These are phyloP conservation scores for Helleia helle DNA, from an alignment of 2,888 invertebrate species.

Conservation along the genomic window DNA sequence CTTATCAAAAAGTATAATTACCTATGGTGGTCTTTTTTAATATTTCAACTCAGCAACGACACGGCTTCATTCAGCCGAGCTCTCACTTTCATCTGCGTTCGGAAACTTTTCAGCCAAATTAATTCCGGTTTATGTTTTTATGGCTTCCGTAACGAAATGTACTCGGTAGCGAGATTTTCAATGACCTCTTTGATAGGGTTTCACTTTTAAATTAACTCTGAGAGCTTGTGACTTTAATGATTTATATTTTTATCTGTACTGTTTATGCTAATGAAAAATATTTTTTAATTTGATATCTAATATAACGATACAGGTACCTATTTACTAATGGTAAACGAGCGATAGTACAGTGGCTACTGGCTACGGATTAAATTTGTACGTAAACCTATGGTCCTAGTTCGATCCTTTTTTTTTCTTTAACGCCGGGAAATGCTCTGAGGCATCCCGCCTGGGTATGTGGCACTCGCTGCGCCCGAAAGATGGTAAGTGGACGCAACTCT, in stretches of 20 bases:
- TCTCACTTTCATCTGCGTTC: conserved; percentile 58
- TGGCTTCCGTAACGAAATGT: conserved; percentile 40
- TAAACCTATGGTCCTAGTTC: too few species aligned
- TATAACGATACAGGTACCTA: too few species aligned
- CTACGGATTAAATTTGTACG: too few species aligned
- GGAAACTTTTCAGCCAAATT: conserved; percentile 65
- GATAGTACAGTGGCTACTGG: too few species aligned
- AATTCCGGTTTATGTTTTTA: conserved; percentile 55
- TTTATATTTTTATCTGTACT: not conserved
- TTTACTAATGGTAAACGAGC: too few species aligned
- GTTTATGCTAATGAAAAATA: too few species aligned
- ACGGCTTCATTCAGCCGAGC: conserved; percentile 58
- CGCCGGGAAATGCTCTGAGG: too few species aligned
- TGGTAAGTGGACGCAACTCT: too few species aligned
- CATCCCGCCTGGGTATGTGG: too few species aligned
- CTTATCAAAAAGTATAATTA: conserved; percentile 18
- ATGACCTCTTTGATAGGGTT: conserved; percentile 41
- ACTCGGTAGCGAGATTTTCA: conserved; percentile 11
- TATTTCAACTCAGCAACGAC: conserved; percentile 52
- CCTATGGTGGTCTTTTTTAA: conserved; percentile 38
- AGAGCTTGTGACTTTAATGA: conserved; percentile 1
- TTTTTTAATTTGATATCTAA: too few species aligned
- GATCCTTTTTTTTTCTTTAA: too few species aligned
- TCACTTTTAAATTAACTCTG: conserved; percentile 35
- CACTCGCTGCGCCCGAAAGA: too few species aligned